Conservation (phyloP, 1,140 invertebrate species). For the Nasonia longicornis region DNA sequence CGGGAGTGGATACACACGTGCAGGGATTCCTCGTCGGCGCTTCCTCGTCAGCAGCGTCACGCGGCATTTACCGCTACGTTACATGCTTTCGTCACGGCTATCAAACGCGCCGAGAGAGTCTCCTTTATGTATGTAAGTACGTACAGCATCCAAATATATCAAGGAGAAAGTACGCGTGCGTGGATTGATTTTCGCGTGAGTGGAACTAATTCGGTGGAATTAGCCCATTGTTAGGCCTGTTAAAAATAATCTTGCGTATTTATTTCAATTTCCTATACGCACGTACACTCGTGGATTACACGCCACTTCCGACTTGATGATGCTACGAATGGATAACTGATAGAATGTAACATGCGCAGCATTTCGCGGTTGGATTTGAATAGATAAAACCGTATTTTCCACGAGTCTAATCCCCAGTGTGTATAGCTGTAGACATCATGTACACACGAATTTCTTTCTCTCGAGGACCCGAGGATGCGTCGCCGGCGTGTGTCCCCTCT, state of each 20-base stretch:
- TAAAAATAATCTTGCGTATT: not conserved
- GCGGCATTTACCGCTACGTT: not conserved
- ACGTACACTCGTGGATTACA: too few relatives aligned
- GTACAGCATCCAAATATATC: not conserved
- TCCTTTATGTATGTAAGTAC: not conserved
- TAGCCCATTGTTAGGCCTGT: not conserved
- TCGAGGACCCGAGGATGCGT: slow-evolving; percentile 14
- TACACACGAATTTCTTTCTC: not conserved
- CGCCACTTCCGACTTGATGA: too few relatives aligned
- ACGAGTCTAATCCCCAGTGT: not conserved
- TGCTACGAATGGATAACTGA: too few relatives aligned
- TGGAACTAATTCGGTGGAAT: not conserved
- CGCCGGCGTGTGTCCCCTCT: not conserved
- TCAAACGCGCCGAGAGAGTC: not conserved
- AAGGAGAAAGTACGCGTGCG: not conserved
- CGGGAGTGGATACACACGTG: too few relatives aligned
- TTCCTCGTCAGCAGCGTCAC: not conserved
- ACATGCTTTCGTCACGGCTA: not conserved
- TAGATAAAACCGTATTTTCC: not conserved
- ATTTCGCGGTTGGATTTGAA: too few relatives aligned
- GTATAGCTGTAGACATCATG: too few relatives aligned
- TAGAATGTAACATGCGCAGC: too few relatives aligned
- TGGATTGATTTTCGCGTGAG: not conserved
- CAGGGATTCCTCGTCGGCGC: not conserved
- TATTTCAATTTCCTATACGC: too few relatives aligned